phyloP scores from a whole-genome alignment of 2,888 invertebrate species.

The Hirudinaria manillensis region DNA sequence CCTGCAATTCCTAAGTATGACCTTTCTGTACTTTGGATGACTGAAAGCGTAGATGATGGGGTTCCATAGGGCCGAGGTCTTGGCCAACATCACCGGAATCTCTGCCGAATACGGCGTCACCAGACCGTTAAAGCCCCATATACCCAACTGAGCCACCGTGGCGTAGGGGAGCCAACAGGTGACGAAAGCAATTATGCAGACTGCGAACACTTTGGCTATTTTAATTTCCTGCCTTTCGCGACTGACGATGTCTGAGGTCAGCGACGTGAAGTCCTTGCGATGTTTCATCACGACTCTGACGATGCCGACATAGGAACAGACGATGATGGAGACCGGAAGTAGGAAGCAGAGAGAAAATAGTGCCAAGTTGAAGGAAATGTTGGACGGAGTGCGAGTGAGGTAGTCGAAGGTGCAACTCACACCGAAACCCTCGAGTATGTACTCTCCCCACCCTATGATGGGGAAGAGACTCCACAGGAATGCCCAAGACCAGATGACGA shows the following conservation, averaged over 20 bases:
- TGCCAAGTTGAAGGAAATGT: conserved; percentile 30
- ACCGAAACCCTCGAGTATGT: conserved; percentile 88
- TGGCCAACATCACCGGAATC: conserved; percentile 72
- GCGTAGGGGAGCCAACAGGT: conserved; percentile 88
- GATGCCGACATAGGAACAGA: conserved; percentile 82
- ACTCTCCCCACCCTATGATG: conserved; percentile 63
- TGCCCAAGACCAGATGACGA: conserved; percentile 73
- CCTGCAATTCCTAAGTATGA: not conserved
- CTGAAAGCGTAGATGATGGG: conserved; percentile 66
- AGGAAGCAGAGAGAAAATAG: conserved; percentile 64
- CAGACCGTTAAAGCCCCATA: conserved; percentile 52
- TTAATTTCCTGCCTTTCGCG: conserved; percentile 43
- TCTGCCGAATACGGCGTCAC: conserved; percentile 43
- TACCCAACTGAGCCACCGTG: conserved; percentile 61
- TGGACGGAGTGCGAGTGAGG: conserved; percentile 58
- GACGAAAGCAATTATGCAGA: conserved; percentile 79
- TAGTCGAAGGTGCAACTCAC: conserved; percentile 87
- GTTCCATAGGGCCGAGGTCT: conserved; percentile 84
- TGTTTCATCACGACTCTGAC: conserved; percentile 62
- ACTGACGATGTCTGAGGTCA: conserved; percentile 57
- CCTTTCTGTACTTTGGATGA: conserved; percentile 64
- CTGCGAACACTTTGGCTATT: conserved; percentile 68
- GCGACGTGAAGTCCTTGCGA: conserved; percentile 46
- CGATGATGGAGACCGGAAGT: conserved; percentile 70
- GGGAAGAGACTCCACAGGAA: conserved; percentile 35